These are phyloP conservation scores for Archaeoteleia sp. DNA, from an alignment of 2,888 invertebrate species.

Conservation along the genomic window DNA sequence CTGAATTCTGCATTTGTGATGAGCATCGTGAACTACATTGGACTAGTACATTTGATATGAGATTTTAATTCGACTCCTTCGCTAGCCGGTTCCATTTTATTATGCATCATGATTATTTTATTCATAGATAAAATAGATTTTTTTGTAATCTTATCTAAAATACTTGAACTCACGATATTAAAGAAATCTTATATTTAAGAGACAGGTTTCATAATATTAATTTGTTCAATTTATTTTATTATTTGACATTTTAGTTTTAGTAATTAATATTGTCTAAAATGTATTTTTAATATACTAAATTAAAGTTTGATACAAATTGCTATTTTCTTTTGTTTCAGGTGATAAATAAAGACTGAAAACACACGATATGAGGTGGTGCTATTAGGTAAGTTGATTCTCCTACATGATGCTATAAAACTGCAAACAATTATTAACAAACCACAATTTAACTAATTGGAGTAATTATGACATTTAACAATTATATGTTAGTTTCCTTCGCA, in stretches of 20 bases:
- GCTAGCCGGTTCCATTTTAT: not conserved
- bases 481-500: too few species aligned
- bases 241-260: too few species aligned
- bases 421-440: too few species aligned
- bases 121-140: constrained; percentile 19
- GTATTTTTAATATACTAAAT: too few species aligned
- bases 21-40: constrained; percentile 25
- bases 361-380: constrained; percentile 9
- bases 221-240: too few species aligned
- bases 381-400: constrained; percentile 17
- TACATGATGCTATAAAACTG: too few species aligned
- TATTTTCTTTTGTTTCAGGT: constrained; percentile 15
- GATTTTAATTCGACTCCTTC: constrained; percentile 11
- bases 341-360: constrained; percentile 25
- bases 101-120: constrained; percentile 13
- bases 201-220: too few species aligned
- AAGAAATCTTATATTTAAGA: too few species aligned
- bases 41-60: constrained; percentile 17
- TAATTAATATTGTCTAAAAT: not conserved
- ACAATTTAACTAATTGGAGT: too few species aligned
- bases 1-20: constrained; percentile 27
- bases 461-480: too few species aligned
- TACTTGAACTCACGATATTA: too few species aligned
- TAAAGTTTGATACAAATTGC: not conserved
- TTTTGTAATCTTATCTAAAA: too few species aligned